A percentile compares a stretch with the other conserved stretches of the same genome.
phyloP scores from a whole-genome alignment of 1,140 invertebrate species.

The Euura saliciscinereae region DNA sequence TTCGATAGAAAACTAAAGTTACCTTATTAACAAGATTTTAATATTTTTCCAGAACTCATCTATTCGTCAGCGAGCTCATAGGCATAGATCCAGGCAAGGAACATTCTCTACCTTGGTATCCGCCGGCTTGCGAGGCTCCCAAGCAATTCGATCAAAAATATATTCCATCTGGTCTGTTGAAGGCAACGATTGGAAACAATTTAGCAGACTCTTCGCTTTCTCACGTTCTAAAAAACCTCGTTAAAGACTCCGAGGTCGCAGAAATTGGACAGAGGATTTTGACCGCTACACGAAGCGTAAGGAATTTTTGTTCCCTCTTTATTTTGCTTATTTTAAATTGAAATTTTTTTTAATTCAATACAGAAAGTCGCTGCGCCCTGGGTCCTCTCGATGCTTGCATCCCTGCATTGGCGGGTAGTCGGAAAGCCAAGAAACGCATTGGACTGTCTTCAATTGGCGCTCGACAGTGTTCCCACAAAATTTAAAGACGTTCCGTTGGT shows the following conservation, averaged over 20 bases:
- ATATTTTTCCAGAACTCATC: slow-evolving; percentile 56
- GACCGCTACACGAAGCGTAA: slow-evolving; percentile 71
- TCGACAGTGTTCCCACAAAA: slow-evolving; percentile 59
- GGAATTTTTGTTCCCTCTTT: slow-evolving; percentile 17
- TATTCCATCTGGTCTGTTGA: slow-evolving; percentile 43
- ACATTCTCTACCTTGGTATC: slow-evolving; percentile 77
- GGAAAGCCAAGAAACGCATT: slow-evolving; percentile 67
- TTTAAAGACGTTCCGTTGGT: slow-evolving; percentile 66
- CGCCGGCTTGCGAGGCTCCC: slow-evolving; percentile 68
- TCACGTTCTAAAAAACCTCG: slow-evolving; percentile 33
- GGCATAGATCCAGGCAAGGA: slow-evolving; percentile 64
- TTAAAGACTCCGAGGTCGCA: slow-evolving; percentile 62
- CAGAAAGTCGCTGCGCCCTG: slow-evolving; percentile 72
- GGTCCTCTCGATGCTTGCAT: slow-evolving; percentile 68
- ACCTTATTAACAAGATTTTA: slow-evolving; percentile 19
- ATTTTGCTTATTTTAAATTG: slow-evolving; percentile 10
- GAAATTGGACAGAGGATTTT: slow-evolving; percentile 80
- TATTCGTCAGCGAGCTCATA: slow-evolving; percentile 65
- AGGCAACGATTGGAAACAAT: slow-evolving; percentile 26
- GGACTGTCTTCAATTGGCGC: slow-evolving; percentile 68
- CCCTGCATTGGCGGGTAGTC: slow-evolving; percentile 72
- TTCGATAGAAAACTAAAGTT: too few species aligned
- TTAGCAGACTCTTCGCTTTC: slow-evolving; percentile 35
- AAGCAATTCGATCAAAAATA: slow-evolving; percentile 53
- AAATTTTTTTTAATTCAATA: slow-evolving; percentile 30